Percentiles rank a stretch among this genome's conserved stretches.
Evolutionary conservation across 2,113 vertebrate genomes (phyloP).

Genomic region (Nothobranchius kuhntae): DNA sequence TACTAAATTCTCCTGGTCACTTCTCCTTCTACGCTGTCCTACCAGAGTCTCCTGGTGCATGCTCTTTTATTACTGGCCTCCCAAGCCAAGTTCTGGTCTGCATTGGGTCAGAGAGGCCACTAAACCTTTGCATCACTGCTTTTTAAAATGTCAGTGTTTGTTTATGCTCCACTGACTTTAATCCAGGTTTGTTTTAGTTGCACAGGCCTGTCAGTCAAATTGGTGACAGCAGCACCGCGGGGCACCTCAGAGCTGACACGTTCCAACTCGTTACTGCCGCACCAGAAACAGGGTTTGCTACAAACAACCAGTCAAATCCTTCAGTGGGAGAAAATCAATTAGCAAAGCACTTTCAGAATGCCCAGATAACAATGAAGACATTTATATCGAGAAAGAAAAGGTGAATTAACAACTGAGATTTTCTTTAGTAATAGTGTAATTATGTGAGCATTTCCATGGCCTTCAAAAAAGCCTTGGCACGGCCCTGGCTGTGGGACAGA

Average conservation of each 20-base stretch:
- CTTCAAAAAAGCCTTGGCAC: too few relatives aligned
- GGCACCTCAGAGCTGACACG: constrained; percentile 54
- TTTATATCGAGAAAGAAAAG: neutral
- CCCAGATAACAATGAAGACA: neutral
- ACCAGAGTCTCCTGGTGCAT: too few relatives aligned
- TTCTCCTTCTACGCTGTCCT: too few relatives aligned
- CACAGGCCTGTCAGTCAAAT: constrained; percentile 67
- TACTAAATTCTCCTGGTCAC: too few relatives aligned
- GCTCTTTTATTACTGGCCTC: too few relatives aligned
- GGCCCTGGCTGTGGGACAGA: too few relatives aligned
- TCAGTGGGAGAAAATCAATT: constrained; percentile 15
- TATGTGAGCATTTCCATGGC: too few relatives aligned
- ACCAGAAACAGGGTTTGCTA: constrained; percentile 37
- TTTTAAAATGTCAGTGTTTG: constrained; percentile 59
- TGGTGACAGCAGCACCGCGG: constrained; percentile 70
- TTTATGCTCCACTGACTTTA: constrained; percentile 64
- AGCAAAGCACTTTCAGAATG: constrained; percentile 12
- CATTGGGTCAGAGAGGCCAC: constrained; percentile 5
- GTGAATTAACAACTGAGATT: too few relatives aligned
- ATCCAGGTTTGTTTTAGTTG: constrained; percentile 66
- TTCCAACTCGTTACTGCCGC: constrained; percentile 55
- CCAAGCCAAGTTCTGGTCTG: neutral
- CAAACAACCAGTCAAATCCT: constrained; percentile 22
- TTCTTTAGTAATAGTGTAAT: too few relatives aligned
- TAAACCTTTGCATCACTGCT: neutral